These are phyloP conservation scores for Diarsia mendica DNA, from an alignment of 2,888 invertebrate genomes.

Conservation along the genomic window DNA sequence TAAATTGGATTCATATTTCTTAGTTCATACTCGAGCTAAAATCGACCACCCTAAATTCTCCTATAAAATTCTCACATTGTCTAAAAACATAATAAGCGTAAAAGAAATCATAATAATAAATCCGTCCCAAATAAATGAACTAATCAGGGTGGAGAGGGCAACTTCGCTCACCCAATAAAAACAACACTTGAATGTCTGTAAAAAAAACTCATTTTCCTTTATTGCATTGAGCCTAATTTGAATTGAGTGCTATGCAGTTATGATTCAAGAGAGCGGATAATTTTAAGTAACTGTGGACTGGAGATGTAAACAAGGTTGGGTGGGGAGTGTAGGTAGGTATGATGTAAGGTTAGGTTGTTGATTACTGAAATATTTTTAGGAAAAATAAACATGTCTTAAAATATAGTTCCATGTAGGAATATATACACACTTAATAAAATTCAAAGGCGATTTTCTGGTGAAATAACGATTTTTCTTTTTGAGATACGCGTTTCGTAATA, in stretches of 20 bases:
- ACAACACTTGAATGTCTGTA: slow-evolving; percentile 87
- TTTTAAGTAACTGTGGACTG: slow-evolving; percentile 82
- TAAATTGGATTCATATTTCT: too few species aligned
- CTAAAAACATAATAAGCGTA: slow-evolving; percentile 77
- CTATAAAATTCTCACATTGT: slow-evolving; percentile 51
- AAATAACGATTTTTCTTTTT: too few species aligned
- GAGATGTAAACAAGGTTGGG: slow-evolving; percentile 69
- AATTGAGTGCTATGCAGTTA: slow-evolving; percentile 90
- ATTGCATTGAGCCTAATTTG: slow-evolving; percentile 88
- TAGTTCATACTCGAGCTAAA: not conserved
- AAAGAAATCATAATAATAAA: slow-evolving; percentile 88
- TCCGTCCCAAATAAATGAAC: slow-evolving; percentile 85
- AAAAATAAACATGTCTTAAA: not conserved
- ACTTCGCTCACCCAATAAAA: slow-evolving; percentile 86
- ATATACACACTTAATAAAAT: too few species aligned
- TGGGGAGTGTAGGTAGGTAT: not conserved
- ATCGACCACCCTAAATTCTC: not conserved
- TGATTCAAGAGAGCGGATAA: slow-evolving; percentile 89
- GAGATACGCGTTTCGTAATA: too few species aligned
- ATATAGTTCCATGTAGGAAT: too few species aligned
- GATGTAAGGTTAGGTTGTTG: not conserved
- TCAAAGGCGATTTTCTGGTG: too few species aligned
- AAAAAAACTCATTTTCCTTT: slow-evolving; percentile 89
- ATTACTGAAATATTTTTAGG: not conserved
- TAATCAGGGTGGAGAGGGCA: slow-evolving; percentile 83